Percentiles rank a stretch among this genome's conserved stretches.
These are phyloP conservation scores for Tyria jacobaeae DNA, from an alignment of 2,888 invertebrate genomes.

Conservation along the genomic window DNA sequence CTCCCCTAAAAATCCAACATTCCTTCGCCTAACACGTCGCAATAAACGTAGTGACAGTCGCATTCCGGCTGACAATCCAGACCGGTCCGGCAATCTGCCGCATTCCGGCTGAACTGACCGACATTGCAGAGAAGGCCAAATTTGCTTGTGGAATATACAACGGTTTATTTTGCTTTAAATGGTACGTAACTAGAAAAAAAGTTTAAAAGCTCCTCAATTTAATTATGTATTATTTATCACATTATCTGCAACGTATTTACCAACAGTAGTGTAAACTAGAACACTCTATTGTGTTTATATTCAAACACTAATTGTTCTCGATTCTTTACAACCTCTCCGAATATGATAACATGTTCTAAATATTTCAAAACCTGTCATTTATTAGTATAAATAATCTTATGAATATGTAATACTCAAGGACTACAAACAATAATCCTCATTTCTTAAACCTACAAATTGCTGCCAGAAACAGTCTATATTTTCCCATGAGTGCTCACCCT, in stretches of 20 bases:
- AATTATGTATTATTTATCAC: too few relatives aligned
- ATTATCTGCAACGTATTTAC: too few relatives aligned
- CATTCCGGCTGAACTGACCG: slow-evolving; percentile 63
- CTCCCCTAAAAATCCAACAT: slow-evolving; percentile 73
- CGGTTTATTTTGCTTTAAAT: not conserved
- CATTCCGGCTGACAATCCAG: slow-evolving; percentile 78
- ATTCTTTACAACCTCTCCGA: too few relatives aligned
- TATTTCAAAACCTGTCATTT: not conserved
- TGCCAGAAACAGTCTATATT: slow-evolving; percentile 59
- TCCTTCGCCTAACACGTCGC: slow-evolving; percentile 74
- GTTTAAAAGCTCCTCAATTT: not conserved
- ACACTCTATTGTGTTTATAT: not conserved
- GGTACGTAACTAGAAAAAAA: not conserved
- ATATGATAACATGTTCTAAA: not conserved
- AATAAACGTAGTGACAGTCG: slow-evolving; percentile 83
- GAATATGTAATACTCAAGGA: not conserved
- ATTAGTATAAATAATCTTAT: not conserved
- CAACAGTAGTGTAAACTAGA: too few relatives aligned
- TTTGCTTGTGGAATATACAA: slow-evolving; percentile 34
- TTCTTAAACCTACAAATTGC: slow-evolving; percentile 44
- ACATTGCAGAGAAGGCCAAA: slow-evolving; percentile 43
- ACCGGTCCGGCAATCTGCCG: slow-evolving; percentile 76
- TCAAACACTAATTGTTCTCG: too few relatives aligned
- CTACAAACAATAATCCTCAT: slow-evolving; percentile 26
- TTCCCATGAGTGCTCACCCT: slow-evolving; percentile 55